Base-by-base conservation (phyloP, 1,140 invertebrate species). In the Sitobion miscanthi region DNA sequence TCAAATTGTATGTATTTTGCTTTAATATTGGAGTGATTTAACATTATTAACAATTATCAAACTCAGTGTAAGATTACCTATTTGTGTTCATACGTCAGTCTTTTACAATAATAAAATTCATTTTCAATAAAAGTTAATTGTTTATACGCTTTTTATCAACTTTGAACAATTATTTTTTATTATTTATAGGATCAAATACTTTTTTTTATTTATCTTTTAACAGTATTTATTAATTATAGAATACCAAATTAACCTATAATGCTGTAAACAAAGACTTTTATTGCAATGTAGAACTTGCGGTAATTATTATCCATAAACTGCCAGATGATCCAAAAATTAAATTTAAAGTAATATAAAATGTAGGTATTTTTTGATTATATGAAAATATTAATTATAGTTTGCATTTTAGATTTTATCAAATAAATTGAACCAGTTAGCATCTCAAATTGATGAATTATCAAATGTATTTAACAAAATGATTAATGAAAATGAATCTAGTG, bases 231-330 rank as follows among this genome's bases (percentile, higher is more conserved):
- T 49, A 30, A 17, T 49, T 49, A 17, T 49, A 91, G 90, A 83
- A 91, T 83, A 91, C 25, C 14, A 91, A 91, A 82, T 30, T 91
- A n/a, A 83, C 30, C 45, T 91, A 82, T 52, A 38, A 91, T 35
- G 25, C 90, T 49, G 17, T 20, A 82, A 91, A 9, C 45, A 91
- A 91, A 83, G 90, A 91, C 82, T 82, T 91, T 35, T 91, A 83
- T 83, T 91, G 90, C 69, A 91, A 17, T 25, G 69, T 82, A 47
- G 90, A 91, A 91, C 45, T 91, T 47, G 90, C 83, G 35, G 30
- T 91, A 25, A 82, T 77, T n/a, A 30, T 90, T 62, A n/a, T 91
- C 23, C 23, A 77, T 82, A 21, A 49, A 17, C 14, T 77, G 17
- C 45, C 23, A 49, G 69, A 91, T 49, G 69, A 91, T 14, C 90